These are phyloP conservation scores for Ataeniobius toweri DNA, from an alignment of 2,797 vertebrate genomes.

Conservation along the genomic window DNA sequence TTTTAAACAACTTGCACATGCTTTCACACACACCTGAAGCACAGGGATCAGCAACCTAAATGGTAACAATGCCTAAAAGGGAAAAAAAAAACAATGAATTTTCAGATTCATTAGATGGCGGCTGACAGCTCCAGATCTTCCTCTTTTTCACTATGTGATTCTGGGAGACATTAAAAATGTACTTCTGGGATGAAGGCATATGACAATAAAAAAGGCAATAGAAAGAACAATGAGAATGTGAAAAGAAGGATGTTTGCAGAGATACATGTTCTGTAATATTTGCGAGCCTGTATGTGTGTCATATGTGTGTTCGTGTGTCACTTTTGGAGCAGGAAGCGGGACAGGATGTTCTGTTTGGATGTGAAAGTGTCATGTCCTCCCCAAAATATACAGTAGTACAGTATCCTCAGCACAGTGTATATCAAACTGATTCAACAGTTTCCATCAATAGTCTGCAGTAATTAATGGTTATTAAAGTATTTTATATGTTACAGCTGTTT, in stretches of 20 bases:
- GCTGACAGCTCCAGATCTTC: not conserved
- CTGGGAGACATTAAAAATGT: not conserved
- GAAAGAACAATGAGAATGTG: conserved; percentile 4
- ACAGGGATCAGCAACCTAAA: not conserved
- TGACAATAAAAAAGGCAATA: not conserved
- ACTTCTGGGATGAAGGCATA: not conserved
- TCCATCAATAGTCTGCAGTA: conserved; percentile 21
- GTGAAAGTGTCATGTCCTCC: conserved; percentile 49
- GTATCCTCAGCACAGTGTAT: not conserved
- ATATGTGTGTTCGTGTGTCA: conserved; percentile 26
- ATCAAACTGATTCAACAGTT: conserved; percentile 3
- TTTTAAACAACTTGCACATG: conserved; percentile 3
- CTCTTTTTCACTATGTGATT: not conserved
- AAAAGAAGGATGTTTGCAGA: conserved; percentile 34
- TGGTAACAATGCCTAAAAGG: not conserved
- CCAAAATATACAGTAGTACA: conserved; percentile 25
- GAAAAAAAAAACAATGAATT: not conserved
- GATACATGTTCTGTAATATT: conserved; percentile 11
- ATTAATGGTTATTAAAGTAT: conserved; percentile 9
- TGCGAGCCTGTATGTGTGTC: conserved; percentile 8
- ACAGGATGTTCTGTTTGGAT: conserved; percentile 65
- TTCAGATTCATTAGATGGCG: not conserved
- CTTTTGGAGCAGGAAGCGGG: conserved; percentile 44
- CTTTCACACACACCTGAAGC: not conserved
- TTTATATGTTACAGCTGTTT: not conserved